phyloP scores from a whole-genome alignment of 2,797 vertebrate genomes.

The Propithecus perrieri region DNA sequence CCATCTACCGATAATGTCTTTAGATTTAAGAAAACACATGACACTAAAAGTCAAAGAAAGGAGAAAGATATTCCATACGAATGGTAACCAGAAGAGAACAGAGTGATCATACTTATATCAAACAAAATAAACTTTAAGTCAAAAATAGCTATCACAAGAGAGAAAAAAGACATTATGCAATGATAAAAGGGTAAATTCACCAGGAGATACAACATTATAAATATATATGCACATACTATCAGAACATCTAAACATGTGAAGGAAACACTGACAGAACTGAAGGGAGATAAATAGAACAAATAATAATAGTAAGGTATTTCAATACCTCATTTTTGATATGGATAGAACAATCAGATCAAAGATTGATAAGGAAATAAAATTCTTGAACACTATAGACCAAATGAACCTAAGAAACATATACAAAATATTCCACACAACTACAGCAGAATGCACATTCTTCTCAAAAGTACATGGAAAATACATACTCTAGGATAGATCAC shows the following conservation, averaged over 20 bases:
- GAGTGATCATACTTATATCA: background rate
- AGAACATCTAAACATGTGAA: background rate
- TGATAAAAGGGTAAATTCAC: background rate
- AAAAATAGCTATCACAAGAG: background rate
- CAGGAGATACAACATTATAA: background rate
- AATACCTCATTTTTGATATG: background rate
- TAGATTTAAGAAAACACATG: background rate
- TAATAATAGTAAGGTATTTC: background rate
- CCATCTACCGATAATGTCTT: background rate
- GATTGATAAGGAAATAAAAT: background rate
- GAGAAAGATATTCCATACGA: background rate
- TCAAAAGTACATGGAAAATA: background rate
- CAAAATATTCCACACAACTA: background rate
- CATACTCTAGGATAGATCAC: background rate
- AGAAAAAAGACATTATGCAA: background rate
- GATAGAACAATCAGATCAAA: background rate
- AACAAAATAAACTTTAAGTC: background rate
- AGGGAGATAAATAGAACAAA: background rate
- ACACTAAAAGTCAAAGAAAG: background rate
- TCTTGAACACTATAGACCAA: background rate
- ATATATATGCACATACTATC: background rate
- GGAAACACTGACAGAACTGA: background rate
- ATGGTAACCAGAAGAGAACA: background rate
- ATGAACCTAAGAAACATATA: background rate
- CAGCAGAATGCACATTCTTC: background rate